Evolutionary conservation across 2,888 invertebrate genomes (phyloP), one percentile per base, ranked within the genome.

Genomic region (Chymomyza fuscimana): DNA sequence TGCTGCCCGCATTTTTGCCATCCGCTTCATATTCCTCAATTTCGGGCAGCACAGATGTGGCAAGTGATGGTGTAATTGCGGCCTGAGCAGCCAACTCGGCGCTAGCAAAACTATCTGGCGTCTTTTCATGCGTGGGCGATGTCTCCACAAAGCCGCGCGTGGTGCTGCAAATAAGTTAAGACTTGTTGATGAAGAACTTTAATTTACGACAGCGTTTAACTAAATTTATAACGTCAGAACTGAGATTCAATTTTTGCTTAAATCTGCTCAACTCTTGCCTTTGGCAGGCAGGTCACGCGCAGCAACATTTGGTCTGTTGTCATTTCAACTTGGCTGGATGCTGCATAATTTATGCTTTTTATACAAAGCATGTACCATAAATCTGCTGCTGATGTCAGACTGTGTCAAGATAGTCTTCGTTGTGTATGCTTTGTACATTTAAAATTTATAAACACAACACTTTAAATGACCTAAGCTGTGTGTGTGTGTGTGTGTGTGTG

Each of bases 61-160:
- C 72, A 76, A 67, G 69, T 74, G 66, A 22, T n/a, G 73, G 61
- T 29, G 72, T 65, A 46, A 77, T 63, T 64, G 82, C 73, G 63
- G 73, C 70, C 70, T 72, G 36, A 67, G 71, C 69, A 4, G 76
- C 52, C 73, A 65, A 65, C n/a, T 71, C 73, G 58, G 54, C 65
- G 19, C 63, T 62, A 16, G 65, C 71, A 54, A 75, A 69, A 72
- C 79, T 79, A 68, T 84, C 88, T 76, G 82, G 74, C 67, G 82
- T 73, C 67, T 87, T 88, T 22, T 91, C 92, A 72, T 89, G 87
- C 68, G 90, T 88, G 16, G 90, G 90, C 52, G 91, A 91, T 56
- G 90, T 87, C 60, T 91, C 91, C 67, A 86, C 82, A 59, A 91
- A 91, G 60, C 90, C 90, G 67, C 91, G 91, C 71, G 91, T 90